Percentiles rank a stretch among this genome's conserved stretches.
Conservation (phyloP, 92 coral and sea anemone genomes). For the Umimayanthus chanpuru region DNA sequence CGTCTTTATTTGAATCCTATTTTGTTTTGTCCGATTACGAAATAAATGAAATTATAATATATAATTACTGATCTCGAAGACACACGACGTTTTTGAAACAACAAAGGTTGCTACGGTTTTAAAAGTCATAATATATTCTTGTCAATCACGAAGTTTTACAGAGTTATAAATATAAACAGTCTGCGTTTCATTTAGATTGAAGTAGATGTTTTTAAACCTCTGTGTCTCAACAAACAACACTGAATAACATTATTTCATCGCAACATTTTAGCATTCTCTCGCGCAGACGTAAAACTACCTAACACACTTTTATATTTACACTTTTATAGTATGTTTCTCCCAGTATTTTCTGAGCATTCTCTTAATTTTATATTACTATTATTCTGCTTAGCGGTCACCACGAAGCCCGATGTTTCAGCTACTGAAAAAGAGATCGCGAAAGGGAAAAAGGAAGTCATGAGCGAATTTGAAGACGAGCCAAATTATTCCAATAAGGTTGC, state of each 20-base stretch:
- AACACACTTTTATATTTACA: background rate
- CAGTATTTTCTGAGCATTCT: background rate
- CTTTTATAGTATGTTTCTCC: slow-evolving; percentile 2
- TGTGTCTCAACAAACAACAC: background rate
- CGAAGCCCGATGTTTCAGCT: background rate
- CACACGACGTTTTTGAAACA: background rate
- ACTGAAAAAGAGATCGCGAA: slow-evolving; percentile 12
- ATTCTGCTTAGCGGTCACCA: background rate
- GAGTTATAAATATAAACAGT: background rate
- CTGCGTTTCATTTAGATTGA: background rate
- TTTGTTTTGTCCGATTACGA: no score
- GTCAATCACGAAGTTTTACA: background rate
- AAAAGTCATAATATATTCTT: background rate
- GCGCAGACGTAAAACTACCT: background rate
- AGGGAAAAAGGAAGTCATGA: slow-evolving; percentile 11
- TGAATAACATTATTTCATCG: background rate
- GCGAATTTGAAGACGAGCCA: slow-evolving; percentile 33
- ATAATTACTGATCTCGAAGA: background rate
- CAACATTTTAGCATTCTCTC: background rate
- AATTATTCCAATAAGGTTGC: slow-evolving; percentile 77
- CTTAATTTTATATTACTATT: background rate
- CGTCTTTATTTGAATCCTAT: no score
- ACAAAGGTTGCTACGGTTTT: background rate
- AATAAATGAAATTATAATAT: no score
- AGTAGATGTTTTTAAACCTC: background rate